Base-by-base conservation (phyloP, 2,888 invertebrate species). In the Epirrhoe tristata region DNA sequence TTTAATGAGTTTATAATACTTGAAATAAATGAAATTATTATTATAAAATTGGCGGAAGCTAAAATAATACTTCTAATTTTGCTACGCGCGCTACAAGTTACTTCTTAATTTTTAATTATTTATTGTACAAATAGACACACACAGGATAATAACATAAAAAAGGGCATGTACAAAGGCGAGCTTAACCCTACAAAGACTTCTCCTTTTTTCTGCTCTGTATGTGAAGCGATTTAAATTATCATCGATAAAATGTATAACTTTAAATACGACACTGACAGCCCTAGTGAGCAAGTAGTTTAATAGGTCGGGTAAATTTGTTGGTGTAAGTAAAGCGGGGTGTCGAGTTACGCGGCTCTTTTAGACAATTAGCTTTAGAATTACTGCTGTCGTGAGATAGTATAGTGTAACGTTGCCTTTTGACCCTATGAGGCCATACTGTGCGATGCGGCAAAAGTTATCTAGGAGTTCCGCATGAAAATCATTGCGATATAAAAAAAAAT, bases 231-330 rank as follows among this genome's bases (percentile, higher is more conserved):
- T 46, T 14, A 48, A 83, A 88, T 87, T 89, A 86, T 86, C 88
- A 68, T 67, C 77, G 89, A 89, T 88, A 86, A 80, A 81, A 74
- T 75, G 67, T 72, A 54, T 66, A 76, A 75, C 74, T 75, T 76
- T 73, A 67, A 73, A 72, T 70, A 70, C 65, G 59, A 67, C 69
- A 67, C 62, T 63, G 65, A 66, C 74, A 72, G 61, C 77, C 76
- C 75, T 77, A 73, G 66, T 60, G 63, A 48, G 63, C 58, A 59
- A 55, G 57, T 60, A 39, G 64, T 61, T 64, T 60, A 66, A 59
- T 59, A 59, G 59, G 57, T 16, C 58, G 58, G 69, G 66, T 63
- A 63, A 53, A 57, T 66, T 66, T 60, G 63, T 66, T 51, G 52
- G 39, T 66, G 59, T 39, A 36, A 34, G 34, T 54, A 31, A 61